A percentile compares a stretch with the other conserved stretches of the same genome.
These are phyloP conservation scores for Megastigmus dorsalis DNA, from an alignment of 2,888 invertebrate genomes.

Conservation along the genomic window DNA sequence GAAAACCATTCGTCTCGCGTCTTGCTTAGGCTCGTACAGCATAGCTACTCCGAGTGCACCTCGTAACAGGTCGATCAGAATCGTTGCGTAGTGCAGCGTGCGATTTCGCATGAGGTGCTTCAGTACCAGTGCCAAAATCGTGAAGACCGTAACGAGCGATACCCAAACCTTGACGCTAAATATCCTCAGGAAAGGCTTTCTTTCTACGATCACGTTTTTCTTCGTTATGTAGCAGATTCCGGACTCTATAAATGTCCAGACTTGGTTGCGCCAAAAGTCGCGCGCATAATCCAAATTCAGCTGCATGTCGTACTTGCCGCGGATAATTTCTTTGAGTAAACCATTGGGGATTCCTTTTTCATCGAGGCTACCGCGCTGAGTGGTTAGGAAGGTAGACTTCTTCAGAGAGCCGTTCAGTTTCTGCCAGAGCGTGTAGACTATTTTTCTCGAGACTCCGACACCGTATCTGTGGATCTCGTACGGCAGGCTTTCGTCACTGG, in stretches of 20 bases:
- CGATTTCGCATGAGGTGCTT: background rate
- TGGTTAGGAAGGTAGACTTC: background rate
- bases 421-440: background rate
- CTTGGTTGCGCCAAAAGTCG: constrained; percentile 4
- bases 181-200: background rate
- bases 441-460: background rate
- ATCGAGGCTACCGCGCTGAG: background rate
- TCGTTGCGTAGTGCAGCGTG: background rate
- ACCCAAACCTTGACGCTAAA: background rate
- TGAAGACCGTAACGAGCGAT: background rate
- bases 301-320: constrained; percentile 15
- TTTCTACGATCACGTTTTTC: background rate
- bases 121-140: background rate
- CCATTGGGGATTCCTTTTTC: background rate
- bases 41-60: background rate
- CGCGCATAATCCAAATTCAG: constrained; percentile 20
- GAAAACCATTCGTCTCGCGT: background rate
- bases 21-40: background rate
- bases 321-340: background rate
- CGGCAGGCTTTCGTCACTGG: background rate
- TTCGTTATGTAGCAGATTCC: constrained; percentile 2
- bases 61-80: background rate
- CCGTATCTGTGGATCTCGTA: constrained; percentile 6
- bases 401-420: background rate
- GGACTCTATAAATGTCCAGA: background rate